Percentiles rank a stretch among this genome's conserved stretches.
phyloP scores from a whole-genome alignment of 2,797 vertebrate genomes.

The Myiotriccus ornatus region DNA sequence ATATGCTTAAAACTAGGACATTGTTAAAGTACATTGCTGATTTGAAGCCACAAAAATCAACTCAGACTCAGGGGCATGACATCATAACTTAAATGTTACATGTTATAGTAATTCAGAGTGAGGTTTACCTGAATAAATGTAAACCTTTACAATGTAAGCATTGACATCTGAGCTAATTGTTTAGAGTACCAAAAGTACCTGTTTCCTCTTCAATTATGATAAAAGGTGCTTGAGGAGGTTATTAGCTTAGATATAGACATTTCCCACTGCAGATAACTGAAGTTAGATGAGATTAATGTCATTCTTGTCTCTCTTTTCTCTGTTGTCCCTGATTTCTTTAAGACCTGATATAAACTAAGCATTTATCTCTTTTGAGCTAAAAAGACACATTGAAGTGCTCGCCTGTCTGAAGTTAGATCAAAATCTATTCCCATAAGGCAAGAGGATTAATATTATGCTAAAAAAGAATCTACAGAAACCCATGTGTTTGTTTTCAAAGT shows the following conservation, averaged over 20 bases:
- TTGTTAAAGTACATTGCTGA: neutral
- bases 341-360: neutral
- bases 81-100: neutral
- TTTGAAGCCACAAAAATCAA: constrained; percentile 6
- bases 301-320: neutral
- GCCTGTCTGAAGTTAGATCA: neutral
- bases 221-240: neutral
- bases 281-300: neutral
- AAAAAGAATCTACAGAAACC: neutral
- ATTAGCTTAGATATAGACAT: neutral
- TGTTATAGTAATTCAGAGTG: neutral
- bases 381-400: neutral
- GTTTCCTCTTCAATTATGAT: neutral
- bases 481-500: neutral
- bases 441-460: neutral
- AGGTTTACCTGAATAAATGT: neutral
- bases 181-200: neutral
- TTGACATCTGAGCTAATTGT: neutral
- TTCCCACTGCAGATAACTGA: neutral
- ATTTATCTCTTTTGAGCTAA: neutral
- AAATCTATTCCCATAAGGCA: neutral
- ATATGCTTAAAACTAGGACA: neutral
- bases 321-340: neutral
- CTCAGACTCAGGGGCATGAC: neutral
- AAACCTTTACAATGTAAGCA: neutral